Evolutionary conservation across 2,888 invertebrate species (phyloP).

Genomic region (Boloria euphrosyne): DNA sequence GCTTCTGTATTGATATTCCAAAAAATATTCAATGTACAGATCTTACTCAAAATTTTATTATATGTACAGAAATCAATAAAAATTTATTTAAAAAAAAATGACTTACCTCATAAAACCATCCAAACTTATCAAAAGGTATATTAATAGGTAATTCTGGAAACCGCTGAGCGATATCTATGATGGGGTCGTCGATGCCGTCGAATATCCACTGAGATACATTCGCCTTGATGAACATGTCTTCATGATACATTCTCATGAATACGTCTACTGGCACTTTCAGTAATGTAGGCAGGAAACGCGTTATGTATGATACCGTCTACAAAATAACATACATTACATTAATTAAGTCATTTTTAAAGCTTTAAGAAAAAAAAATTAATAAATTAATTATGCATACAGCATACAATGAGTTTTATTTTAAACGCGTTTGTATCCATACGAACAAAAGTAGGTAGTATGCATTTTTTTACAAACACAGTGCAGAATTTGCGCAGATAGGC

Average conservation of each 20-base stretch:
- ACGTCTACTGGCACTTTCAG: slow-evolving; percentile 74
- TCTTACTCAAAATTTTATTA: too few species aligned
- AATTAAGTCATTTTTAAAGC: not conserved
- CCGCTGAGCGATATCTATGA: slow-evolving; percentile 82
- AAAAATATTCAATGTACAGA: too few species aligned
- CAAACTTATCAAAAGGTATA: slow-evolving; percentile 90
- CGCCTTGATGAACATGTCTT: slow-evolving; percentile 82
- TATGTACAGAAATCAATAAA: not conserved
- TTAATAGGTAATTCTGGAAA: slow-evolving; percentile 77
- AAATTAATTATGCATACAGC: too few species aligned
- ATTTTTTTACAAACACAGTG: too few species aligned
- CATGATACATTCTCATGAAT: slow-evolving; percentile 79
- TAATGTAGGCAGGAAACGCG: slow-evolving; percentile 70
- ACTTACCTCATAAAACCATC: slow-evolving; percentile 91
- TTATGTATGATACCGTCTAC: slow-evolving; percentile 85
- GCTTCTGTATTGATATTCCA: too few species aligned
- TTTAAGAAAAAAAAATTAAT: too few species aligned
- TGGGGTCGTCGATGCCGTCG: slow-evolving; percentile 89
- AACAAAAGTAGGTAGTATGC: too few species aligned
- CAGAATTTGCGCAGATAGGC: too few species aligned
- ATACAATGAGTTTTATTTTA: too few species aligned
- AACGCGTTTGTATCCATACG: too few species aligned
- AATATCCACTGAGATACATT: slow-evolving; percentile 87
- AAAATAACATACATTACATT: not conserved
- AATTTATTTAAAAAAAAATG: not conserved